Percentiles rank a stretch among this genome's conserved stretches.
Evolutionary conservation across 2,888 invertebrate genomes (phyloP).

Genomic region (Zootermopsis nevadensis): DNA sequence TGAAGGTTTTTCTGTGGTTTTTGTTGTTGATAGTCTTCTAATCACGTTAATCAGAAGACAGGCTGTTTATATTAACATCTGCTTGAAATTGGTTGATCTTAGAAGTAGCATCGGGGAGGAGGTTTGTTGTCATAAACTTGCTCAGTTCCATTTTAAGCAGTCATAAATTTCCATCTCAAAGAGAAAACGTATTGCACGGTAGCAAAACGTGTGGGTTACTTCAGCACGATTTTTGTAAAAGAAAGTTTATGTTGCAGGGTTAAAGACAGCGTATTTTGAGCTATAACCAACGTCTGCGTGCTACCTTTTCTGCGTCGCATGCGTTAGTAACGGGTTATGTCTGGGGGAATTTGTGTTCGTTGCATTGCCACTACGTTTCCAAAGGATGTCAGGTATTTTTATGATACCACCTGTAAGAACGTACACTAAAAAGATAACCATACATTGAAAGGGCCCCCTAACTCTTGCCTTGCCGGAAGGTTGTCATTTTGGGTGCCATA

Average conservation of each 20-base stretch:
- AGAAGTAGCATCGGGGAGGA: too few relatives aligned
- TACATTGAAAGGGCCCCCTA: constrained; percentile 17
- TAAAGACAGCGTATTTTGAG: neutral
- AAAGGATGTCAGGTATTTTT: constrained; percentile 29
- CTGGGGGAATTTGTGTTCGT: neutral
- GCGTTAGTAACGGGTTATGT: neutral
- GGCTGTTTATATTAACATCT: too few relatives aligned
- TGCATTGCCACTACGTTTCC: neutral
- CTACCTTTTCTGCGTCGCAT: neutral
- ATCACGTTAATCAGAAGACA: too few relatives aligned
- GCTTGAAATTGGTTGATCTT: too few relatives aligned
- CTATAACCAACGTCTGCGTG: neutral
- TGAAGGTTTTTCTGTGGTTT: too few relatives aligned
- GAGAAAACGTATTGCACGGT: neutral
- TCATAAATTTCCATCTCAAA: neutral
- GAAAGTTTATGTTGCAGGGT: neutral
- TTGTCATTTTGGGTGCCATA: constrained; percentile 50
- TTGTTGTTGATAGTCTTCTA: too few relatives aligned
- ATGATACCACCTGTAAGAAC: constrained; percentile 35
- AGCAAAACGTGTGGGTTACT: neutral
- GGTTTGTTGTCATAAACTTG: neutral
- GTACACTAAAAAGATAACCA: constrained; percentile 24
- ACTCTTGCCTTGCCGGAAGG: constrained; percentile 45
- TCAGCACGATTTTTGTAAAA: neutral
- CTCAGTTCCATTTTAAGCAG: neutral